These are phyloP conservation scores for Microctenopoma steveboyesi DNA, from an alignment of 2,797 vertebrate genomes.

Conservation along the genomic window DNA sequence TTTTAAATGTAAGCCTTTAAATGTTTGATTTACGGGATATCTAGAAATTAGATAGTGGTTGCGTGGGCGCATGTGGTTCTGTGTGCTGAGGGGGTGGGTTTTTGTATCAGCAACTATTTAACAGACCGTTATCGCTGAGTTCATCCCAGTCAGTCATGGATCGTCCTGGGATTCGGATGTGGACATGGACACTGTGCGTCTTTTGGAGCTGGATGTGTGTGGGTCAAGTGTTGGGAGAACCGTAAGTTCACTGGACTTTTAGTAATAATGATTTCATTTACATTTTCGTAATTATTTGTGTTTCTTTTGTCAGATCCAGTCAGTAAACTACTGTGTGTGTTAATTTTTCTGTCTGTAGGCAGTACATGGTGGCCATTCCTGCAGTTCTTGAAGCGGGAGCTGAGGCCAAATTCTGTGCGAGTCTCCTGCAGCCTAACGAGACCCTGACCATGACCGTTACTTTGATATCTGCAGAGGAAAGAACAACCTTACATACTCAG, in stretches of 20 bases:
- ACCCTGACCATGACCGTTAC: conserved; percentile 69
- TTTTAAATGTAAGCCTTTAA: background rate
- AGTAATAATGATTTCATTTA: background rate
- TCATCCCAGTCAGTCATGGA: conserved; percentile 35
- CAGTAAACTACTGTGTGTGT: background rate
- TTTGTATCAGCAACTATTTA: conserved; percentile 16
- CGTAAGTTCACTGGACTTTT: conserved; percentile 48
- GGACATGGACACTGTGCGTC: conserved; percentile 39
- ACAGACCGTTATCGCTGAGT: background rate
- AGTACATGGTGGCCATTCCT: conserved; percentile 77
- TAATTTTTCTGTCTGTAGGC: conserved; percentile 47
- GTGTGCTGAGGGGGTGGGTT: background rate
- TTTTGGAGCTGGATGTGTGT: conserved; percentile 29
- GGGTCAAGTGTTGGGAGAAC: conserved; percentile 7
- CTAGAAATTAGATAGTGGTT: background rate
- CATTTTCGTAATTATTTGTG: background rate
- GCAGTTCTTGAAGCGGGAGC: conserved; percentile 69
- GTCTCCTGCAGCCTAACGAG: conserved; percentile 74
- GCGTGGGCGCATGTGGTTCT: background rate
- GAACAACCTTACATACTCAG: conserved; percentile 53
- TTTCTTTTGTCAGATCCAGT: background rate
- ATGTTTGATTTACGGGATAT: background rate
- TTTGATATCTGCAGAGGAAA: conserved; percentile 45
- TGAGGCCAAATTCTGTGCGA: conserved; percentile 68
- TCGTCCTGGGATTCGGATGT: conserved; percentile 8